phyloP scores from a whole-genome alignment of 2,113 vertebrate genomes.

The Blennius ocellaris region DNA sequence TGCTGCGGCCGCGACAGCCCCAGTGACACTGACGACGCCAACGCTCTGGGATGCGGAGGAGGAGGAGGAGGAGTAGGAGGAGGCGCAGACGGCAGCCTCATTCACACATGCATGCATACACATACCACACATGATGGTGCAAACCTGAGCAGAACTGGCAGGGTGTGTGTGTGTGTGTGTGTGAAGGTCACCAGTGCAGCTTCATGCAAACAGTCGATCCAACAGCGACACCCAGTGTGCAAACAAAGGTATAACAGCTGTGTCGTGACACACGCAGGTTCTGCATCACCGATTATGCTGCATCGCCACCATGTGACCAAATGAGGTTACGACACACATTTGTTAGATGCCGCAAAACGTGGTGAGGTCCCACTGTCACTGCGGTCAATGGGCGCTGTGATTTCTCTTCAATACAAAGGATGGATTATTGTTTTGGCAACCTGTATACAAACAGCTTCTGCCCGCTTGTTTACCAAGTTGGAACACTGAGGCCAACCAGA shows the following conservation, averaged over 20 bases:
- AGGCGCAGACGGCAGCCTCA: slow-evolving; percentile 52
- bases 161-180: slow-evolving; percentile 58
- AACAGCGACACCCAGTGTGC: slow-evolving; percentile 66
- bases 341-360: too few species aligned
- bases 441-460: too few species aligned
- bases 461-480: too few species aligned
- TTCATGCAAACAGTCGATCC: slow-evolving; percentile 28
- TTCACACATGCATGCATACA: slow-evolving; percentile 60
- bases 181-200: slow-evolving; percentile 46
- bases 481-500: too few species aligned
- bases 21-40: slow-evolving; percentile 37
- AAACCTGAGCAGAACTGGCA: slow-evolving; percentile 57
- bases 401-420: too few species aligned
- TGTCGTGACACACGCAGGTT: slow-evolving; percentile 9
- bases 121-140: slow-evolving; percentile 68
- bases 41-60: slow-evolving; percentile 28
- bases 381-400: too few species aligned
- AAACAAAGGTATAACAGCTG: slow-evolving; percentile 34
- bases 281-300: slow-evolving; percentile 27
- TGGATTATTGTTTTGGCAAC: too few species aligned
- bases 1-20: slow-evolving; percentile 37
- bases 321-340: slow-evolving; percentile 19
- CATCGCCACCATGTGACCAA: slow-evolving; percentile 47
- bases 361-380: too few species aligned
- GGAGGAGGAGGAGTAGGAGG: slow-evolving; percentile 47